A percentile compares a stretch with the other conserved stretches of the same genome.
Conservation (phyloP, 2,797 vertebrate genomes). For the Rhynchonycteris naso region DNA sequence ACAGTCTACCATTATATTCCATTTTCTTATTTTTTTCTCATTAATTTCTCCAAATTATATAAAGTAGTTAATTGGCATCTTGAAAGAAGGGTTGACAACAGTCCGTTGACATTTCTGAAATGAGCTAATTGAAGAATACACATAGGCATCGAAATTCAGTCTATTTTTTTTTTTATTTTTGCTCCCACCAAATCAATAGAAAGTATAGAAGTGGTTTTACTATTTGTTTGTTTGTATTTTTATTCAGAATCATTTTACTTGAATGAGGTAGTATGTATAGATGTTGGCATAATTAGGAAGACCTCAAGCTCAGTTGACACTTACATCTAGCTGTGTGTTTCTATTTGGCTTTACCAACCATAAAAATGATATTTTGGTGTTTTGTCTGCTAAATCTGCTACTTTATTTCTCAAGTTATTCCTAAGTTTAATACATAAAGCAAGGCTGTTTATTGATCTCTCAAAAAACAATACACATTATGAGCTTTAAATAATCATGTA, state of each 20-base stretch:
- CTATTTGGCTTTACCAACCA: background rate
- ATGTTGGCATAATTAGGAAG: background rate
- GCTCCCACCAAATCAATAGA: background rate
- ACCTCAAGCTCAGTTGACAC: background rate
- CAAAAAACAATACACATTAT: background rate
- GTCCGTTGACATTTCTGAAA: background rate
- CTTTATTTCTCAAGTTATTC: conserved; percentile 17
- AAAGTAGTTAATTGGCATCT: background rate
- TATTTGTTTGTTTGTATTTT: background rate
- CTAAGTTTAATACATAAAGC: background rate
- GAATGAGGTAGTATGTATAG: background rate
- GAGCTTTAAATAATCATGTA: background rate
- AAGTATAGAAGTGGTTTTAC: background rate
- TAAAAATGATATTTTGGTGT: background rate
- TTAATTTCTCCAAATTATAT: background rate
- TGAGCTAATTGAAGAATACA: background rate
- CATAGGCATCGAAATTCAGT: background rate
- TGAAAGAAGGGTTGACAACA: background rate
- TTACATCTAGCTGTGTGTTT: background rate
- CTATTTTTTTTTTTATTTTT: background rate
- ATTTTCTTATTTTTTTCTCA: background rate
- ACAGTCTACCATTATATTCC: background rate
- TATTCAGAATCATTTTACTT: background rate
- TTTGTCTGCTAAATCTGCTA: background rate
- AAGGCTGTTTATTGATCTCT: background rate